These are phyloP conservation scores for Temnopleurus reevesii DNA, from an alignment of 53 echinoderm and acorn worm species.

Conservation along the genomic window DNA sequence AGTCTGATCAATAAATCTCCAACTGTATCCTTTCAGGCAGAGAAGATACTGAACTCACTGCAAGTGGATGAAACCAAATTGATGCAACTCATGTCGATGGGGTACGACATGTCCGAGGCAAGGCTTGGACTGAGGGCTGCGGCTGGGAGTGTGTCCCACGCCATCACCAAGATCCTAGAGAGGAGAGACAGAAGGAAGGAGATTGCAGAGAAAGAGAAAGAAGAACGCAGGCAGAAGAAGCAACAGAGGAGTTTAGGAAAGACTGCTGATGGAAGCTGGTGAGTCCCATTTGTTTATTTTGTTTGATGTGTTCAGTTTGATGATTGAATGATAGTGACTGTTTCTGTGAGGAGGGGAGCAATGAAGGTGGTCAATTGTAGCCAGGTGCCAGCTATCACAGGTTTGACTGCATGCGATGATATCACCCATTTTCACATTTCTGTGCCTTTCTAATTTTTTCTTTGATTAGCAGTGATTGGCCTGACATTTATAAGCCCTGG, in stretches of 20 bases:
- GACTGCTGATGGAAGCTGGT: slow-evolving; percentile 94
- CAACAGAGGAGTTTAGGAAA: slow-evolving; percentile 75
- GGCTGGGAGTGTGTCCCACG: slow-evolving; percentile 71
- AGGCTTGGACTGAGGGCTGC: slow-evolving; percentile 89
- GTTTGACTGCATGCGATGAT: no score
- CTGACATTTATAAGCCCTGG: no score
- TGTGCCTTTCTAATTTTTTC: no score
- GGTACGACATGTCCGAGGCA: slow-evolving; percentile 85
- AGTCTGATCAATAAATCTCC: no score
- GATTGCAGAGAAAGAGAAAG: slow-evolving; percentile 75
- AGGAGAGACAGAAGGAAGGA: slow-evolving; percentile 79
- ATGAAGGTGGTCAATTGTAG: no score
- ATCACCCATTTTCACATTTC: no score
- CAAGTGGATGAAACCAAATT: slow-evolving; percentile 92
- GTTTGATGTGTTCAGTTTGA: no score
- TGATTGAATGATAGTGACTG: no score
- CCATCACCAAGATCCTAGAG: slow-evolving; percentile 87
- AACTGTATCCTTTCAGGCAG: slow-evolving; percentile 62
- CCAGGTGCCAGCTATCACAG: no score
- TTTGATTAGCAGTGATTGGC: no score
- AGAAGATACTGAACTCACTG: slow-evolving; percentile 65
- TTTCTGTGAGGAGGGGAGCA: no score
- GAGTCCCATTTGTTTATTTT: slow-evolving; percentile 8
- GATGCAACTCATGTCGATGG: slow-evolving; percentile 90
- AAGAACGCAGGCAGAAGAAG: slow-evolving; percentile 72